Evolutionary conservation across 2,888 invertebrate species (phyloP), one percentile per base, ranked within the genome.

Genomic region (Conchocele bisecta): DNA sequence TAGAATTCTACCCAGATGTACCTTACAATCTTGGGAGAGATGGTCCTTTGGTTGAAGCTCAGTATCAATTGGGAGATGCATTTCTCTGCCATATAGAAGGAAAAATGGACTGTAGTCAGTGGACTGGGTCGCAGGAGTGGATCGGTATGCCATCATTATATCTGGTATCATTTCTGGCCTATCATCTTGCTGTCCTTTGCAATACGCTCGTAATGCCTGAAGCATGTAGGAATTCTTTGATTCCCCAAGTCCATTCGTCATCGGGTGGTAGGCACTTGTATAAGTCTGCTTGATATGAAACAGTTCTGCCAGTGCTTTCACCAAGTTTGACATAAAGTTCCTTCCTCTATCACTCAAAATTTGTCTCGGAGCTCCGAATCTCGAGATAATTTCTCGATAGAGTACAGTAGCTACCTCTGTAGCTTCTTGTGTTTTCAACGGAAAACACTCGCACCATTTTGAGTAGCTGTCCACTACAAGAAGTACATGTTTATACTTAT

Each of bases 131-230:
- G 68, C 73, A 39, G 75, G 80, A 7, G 75, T 68, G 9, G 35
- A 31, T 9, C 74, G 46, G 26, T 74, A 76, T 1, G 73, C 68
- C 79, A 79, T 77, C 63, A 81, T 56, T 2, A 81, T 65, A 3
- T 31, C 11, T 13, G 79, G 74, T 9, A 78, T 11, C 4, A 73
- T 17, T 33, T 75, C 56, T 33, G 63, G 51, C 74, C 76, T 79
- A 39, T 72, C 51, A 13, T 60, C 57, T 31, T 80, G 75, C 22
- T 64, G 24, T 0, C 54, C 59, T 37, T 72, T 67, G 31, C 57
- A 63, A 35, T 77, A 77, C 15, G 64, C 20, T 22, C 75, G 24
- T 1, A 81, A 20, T 17, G 72, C 22, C 70, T 81, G 79, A 0
- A 69, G 64, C 15, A 79, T 67, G 11, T 48, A 56, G 24, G 64